A percentile compares a stretch with the other conserved stretches of the same genome.
These are phyloP conservation scores for Darevskia mixta DNA, from an alignment of 2,797 vertebrate species.

Conservation along the genomic window DNA sequence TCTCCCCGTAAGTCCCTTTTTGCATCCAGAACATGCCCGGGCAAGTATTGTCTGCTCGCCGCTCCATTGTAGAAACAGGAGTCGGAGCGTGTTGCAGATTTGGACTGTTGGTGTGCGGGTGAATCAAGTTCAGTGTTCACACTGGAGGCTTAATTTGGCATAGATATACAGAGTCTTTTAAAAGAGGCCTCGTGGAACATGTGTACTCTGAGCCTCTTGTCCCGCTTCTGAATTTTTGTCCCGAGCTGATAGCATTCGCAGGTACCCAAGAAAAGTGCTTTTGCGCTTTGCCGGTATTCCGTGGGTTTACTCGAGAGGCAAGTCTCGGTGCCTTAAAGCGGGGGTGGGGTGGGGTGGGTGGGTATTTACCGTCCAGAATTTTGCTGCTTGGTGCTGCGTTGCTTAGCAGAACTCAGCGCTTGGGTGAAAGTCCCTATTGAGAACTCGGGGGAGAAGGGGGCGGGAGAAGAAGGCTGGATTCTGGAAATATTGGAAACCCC, in stretches of 20 bases:
- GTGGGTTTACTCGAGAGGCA: too few relatives aligned
- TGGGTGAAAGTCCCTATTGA: too few relatives aligned
- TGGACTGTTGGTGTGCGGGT: neutral
- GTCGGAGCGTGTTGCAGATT: neutral
- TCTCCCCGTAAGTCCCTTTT: neutral
- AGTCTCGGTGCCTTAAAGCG: too few relatives aligned
- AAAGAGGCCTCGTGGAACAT: too few relatives aligned
- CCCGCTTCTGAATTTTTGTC: too few relatives aligned
- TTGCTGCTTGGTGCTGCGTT: too few relatives aligned
- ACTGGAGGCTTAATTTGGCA: neutral
- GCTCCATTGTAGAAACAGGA: neutral
- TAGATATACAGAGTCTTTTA: neutral
- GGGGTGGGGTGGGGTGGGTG: too few relatives aligned
- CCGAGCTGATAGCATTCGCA: neutral
- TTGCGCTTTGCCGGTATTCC: neutral
- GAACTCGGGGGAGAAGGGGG: neutral
- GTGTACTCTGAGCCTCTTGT: too few relatives aligned
- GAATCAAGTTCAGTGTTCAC: neutral
- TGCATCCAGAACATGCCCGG: neutral
- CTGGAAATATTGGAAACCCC: neutral
- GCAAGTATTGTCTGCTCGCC: neutral
- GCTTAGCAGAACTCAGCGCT: too few relatives aligned
- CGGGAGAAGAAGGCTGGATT: fast-evolving
- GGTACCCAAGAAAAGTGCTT: neutral
- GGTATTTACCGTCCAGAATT: too few relatives aligned